Conservation (phyloP, 2,888 invertebrate genomes). For the Dascillus cervinus region DNA sequence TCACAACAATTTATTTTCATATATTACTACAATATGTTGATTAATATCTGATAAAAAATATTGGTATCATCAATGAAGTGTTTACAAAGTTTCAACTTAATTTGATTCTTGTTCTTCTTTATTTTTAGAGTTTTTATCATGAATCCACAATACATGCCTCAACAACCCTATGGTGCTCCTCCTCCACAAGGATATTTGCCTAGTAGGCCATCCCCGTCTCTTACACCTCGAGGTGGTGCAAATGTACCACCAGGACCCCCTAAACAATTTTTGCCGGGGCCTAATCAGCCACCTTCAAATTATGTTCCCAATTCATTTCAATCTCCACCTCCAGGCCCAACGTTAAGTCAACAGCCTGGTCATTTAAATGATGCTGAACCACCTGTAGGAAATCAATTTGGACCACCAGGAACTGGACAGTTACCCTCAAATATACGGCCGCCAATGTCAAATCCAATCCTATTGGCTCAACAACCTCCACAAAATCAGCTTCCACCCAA, state of each 20-base stretch:
- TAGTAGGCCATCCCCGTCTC: slow-evolving; percentile 44
- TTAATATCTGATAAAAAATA: too few relatives aligned
- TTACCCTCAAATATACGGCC: too few relatives aligned
- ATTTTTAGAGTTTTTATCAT: too few relatives aligned
- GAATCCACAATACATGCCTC: slow-evolving; percentile 48
- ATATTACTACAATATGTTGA: too few relatives aligned
- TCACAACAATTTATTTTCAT: too few relatives aligned
- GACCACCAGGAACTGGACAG: slow-evolving; percentile 6
- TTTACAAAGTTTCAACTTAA: too few relatives aligned
- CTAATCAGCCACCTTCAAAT: slow-evolving; percentile 16
- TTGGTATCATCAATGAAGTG: too few relatives aligned
- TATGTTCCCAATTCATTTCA: slow-evolving; percentile 31
- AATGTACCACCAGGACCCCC: slow-evolving; percentile 27
- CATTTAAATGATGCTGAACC: neutral
- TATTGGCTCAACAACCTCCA: too few relatives aligned
- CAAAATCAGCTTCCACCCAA: too few relatives aligned
- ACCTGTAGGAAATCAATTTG: slow-evolving; percentile 3
- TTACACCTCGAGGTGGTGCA: slow-evolving; percentile 41
- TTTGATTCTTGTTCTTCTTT: too few relatives aligned
- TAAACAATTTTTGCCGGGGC: slow-evolving; percentile 15
- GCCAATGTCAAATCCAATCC: too few relatives aligned
- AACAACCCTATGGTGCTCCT: slow-evolving; percentile 27
- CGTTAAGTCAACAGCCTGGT: slow-evolving; percentile 1
- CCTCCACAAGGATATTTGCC: slow-evolving; percentile 26
- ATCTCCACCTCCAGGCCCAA: slow-evolving; percentile 29